Base-by-base conservation (phyloP, 2,113 vertebrate genomes). In the Pteronura brasiliensis region DNA sequence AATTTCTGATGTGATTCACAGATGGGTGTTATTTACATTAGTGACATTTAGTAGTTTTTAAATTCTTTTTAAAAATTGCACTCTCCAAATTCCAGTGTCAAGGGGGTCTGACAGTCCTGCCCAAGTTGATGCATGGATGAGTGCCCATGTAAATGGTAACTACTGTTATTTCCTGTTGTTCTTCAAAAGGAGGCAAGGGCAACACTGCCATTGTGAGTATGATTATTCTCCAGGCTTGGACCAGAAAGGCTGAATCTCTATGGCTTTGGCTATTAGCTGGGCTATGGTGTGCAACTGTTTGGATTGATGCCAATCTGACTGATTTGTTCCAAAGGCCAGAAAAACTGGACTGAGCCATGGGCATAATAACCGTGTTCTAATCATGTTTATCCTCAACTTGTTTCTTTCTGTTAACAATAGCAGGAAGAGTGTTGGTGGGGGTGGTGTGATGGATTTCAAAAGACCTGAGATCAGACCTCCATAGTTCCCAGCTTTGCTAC, bases 1-100 rank as follows among this genome's bases (percentile, higher is more conserved):
- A 92, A 94, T 92, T 96, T 98, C 90, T 90, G 90, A 94, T 95
- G 76, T 13, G 91, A 94, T 80, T 96, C 94, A 92, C 97, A 97
- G 95, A 97, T 95, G 92, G 94, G 42, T 88, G 29, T 96, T 96
- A 96, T 96, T 96, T 96, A 97, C 93, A 88, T 95, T 94, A 90
- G 80, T 95, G 90, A 71, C 85, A 79, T 90, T 93, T 85, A 67
- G 69, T 88, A 69, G 69, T 94, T 96, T 97, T 57, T 23, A 92
- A 93, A 96, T 90, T 95, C 36, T 63, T 65, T 18, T 93, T 96
- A 92, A 84, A 95, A 97, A 72, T 67, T 93, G 88, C 93, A 95
- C 81, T 96, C 52, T 93, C 80, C 29, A 65, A 63, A 61, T 95
- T 84, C 74, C 17, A n/a, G 0, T 69, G 59, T 81, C 86, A 65